A percentile compares a stretch with the other conserved stretches of the same genome.
phyloP scores from a whole-genome alignment of 2,113 vertebrate species.

The Symphodus melops region DNA sequence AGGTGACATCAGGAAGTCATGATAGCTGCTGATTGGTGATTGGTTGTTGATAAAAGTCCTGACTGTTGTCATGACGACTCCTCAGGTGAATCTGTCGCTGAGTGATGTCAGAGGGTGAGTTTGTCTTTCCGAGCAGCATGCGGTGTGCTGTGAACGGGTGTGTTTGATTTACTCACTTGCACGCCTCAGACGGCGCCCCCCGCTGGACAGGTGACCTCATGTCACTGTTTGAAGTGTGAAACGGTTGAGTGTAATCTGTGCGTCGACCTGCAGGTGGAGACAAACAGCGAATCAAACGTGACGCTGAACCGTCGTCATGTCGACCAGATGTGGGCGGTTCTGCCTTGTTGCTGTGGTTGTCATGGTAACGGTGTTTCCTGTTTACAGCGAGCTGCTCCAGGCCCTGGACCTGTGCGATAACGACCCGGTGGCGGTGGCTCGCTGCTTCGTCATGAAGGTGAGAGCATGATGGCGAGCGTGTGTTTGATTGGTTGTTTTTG shows the following conservation, averaged over 20 bases:
- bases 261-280: too few relatives aligned
- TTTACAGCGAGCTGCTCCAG: conserved; percentile 89
- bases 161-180: neutral
- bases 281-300: too few relatives aligned
- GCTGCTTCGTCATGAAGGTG: conserved; percentile 92
- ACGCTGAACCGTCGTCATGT: too few relatives aligned
- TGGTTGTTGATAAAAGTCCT: neutral
- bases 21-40: neutral
- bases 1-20: conserved; percentile 75
- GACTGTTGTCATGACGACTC: neutral
- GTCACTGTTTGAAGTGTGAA: too few relatives aligned
- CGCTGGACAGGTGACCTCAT: neutral
- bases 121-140: neutral
- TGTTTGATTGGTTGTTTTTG: too few relatives aligned
- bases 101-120: neutral
- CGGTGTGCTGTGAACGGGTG: neutral
- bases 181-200: neutral
- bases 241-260: too few relatives aligned
- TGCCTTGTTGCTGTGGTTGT: neutral
- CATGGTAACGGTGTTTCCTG: conserved; percentile 11
- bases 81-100: neutral
- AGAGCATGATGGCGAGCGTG: too few relatives aligned
- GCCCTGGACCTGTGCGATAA: conserved; percentile 89
- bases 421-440: conserved; percentile 90
- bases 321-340: too few relatives aligned